A percentile compares a stretch with the other conserved stretches of the same genome.
Conservation (phyloP, 30 jellyfish, hydroid and myxozoan species). For the Pelagia noctiluca region DNA sequence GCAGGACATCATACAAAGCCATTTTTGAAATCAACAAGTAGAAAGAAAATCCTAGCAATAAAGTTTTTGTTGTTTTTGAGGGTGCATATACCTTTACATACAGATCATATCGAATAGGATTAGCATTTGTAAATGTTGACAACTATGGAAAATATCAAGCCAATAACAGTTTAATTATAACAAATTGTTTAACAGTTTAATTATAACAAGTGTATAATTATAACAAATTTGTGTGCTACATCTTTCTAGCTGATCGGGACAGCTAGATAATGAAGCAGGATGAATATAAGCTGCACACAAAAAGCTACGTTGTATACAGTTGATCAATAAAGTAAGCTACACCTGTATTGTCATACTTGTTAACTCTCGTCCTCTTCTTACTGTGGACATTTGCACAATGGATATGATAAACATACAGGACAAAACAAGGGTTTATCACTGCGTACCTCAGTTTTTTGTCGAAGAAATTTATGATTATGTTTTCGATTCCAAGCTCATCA, state of each 20-base stretch:
- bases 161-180: too few species aligned
- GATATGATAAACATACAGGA: constrained; percentile 55
- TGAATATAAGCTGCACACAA: neutral
- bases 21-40: too few species aligned
- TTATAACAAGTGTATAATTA: neutral
- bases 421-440: constrained; percentile 71
- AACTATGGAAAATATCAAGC: too few species aligned
- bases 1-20: too few species aligned
- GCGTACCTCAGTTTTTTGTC: constrained; percentile 19
- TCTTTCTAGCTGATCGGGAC: neutral
- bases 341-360: constrained; percentile 34
- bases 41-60: too few species aligned
- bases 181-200: too few species aligned
- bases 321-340: constrained; percentile 61
- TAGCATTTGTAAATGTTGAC: too few species aligned
- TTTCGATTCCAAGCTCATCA: constrained; percentile 67
- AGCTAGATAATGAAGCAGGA: neutral
- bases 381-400: constrained; percentile 64
- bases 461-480: constrained; percentile 35
- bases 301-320: constrained; percentile 2
- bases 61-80: too few species aligned
- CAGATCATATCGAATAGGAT: too few species aligned
- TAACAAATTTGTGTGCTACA: too few species aligned
- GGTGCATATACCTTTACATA: too few species aligned
- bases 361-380: constrained; percentile 47